Percentiles rank a stretch among this genome's conserved stretches.
Evolutionary conservation across 2,113 vertebrate genomes (phyloP).

Genomic region (Tinamus guttatus): DNA sequence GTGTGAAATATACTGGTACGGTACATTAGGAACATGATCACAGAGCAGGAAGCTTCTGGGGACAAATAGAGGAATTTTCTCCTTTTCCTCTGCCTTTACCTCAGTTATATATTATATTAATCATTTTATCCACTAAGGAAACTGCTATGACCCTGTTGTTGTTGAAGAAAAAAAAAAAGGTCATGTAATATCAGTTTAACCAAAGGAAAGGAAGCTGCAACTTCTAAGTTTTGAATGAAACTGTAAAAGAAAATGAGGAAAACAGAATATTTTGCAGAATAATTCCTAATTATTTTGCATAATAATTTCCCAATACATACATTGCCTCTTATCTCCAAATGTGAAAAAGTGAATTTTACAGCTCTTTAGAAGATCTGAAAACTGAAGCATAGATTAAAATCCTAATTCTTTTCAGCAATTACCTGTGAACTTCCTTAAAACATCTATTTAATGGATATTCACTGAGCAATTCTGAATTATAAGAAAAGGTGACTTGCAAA

Average conservation of each 20-base stretch:
- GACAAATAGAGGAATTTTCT: neutral
- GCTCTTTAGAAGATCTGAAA: neutral
- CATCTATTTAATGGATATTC: neutral
- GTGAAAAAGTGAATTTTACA: neutral
- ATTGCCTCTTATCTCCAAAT: neutral
- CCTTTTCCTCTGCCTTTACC: neutral
- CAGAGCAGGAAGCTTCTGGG: neutral
- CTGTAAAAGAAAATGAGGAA: neutral
- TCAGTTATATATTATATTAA: neutral
- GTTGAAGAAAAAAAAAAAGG: neutral
- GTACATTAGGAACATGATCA: neutral
- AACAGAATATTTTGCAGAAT: neutral
- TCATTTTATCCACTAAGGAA: neutral
- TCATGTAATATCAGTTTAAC: neutral
- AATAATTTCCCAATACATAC: neutral
- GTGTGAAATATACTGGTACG: neutral
- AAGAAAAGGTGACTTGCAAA: neutral
- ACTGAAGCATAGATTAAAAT: neutral
- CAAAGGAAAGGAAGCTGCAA: neutral
- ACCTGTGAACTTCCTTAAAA: neutral
- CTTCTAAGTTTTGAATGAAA: accelerated
- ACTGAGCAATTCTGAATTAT: neutral
- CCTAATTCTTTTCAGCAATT: neutral
- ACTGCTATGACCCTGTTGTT: neutral
- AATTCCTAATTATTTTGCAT: neutral